Percentiles rank a stretch among this genome's conserved stretches.
Conservation (phyloP, 2,113 vertebrate genomes). For the Struthidea cinerea region DNA sequence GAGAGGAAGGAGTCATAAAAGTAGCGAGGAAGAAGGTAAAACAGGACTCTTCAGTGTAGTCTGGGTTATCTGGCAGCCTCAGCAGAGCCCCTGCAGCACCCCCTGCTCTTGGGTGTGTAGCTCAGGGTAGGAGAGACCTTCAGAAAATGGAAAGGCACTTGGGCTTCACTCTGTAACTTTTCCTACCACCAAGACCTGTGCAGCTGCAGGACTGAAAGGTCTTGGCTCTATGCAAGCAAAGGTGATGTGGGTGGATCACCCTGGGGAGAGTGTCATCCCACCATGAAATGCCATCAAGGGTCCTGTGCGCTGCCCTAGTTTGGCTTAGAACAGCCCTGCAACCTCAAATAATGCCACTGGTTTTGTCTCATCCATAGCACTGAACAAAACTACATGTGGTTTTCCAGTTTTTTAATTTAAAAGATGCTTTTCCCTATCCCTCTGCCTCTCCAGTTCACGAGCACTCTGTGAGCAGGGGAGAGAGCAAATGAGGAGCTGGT, state of each 20-base stretch:
- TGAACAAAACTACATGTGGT: not conserved
- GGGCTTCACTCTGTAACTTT: not conserved
- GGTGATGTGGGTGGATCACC: not conserved
- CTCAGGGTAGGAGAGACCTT: not conserved
- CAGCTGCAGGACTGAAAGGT: not conserved
- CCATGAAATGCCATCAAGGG: rapidly evolving
- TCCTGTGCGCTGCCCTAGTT: not conserved
- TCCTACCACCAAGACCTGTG: not conserved
- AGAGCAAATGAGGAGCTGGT: not conserved
- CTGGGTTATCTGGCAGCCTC: not conserved
- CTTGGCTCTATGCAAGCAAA: not conserved
- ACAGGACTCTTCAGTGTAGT: rapidly evolving
- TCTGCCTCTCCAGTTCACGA: not conserved
- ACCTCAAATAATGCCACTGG: not conserved
- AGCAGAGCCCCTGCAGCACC: not conserved
- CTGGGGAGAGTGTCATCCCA: rapidly evolving
- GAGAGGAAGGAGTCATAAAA: not conserved
- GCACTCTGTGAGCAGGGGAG: not conserved
- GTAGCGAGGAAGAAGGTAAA: not conserved
- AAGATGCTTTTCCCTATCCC: not conserved
- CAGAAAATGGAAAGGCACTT: not conserved
- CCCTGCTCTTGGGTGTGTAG: not conserved
- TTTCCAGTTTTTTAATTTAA: not conserved
- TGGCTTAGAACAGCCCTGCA: not conserved
- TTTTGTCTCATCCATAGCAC: rapidly evolving